A percentile compares a stretch with the other conserved stretches of the same genome.
Evolutionary conservation across 2,113 vertebrate species (phyloP).

Genomic region (Agelaius phoeniceus): DNA sequence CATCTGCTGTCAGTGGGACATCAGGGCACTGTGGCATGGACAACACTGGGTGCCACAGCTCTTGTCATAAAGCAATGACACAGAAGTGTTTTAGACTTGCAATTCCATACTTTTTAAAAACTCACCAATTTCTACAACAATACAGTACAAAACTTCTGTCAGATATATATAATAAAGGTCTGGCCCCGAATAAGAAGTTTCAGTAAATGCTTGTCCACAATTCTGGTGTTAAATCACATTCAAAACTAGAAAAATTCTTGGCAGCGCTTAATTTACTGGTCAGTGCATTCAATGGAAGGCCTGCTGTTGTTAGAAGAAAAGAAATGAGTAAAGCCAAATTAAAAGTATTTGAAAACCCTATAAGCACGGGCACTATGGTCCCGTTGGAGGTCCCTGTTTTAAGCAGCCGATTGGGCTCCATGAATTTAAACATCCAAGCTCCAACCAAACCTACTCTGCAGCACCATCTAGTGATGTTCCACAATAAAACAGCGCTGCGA

Average conservation of each 20-base stretch:
- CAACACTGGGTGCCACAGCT: not conserved
- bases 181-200: not conserved
- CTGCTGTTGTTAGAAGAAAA: not conserved
- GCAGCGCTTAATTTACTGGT: not conserved
- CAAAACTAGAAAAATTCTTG: not conserved
- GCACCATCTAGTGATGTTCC: constrained; percentile 17
- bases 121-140: not conserved
- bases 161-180: not conserved
- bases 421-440: not conserved
- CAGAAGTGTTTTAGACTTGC: not conserved
- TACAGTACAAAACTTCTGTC: not conserved
- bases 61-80: not conserved
- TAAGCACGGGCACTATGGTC: not conserved
- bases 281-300: not conserved
- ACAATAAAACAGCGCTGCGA: not conserved
- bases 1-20: not conserved
- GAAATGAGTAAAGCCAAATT: not conserved
- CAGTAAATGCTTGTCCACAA: not conserved
- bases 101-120: not conserved
- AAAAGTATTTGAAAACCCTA: not conserved
- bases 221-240: not conserved
- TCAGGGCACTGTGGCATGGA: not conserved
- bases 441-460: not conserved
- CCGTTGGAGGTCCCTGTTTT: not conserved
- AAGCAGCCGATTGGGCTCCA: not conserved